A percentile compares a stretch with the other conserved stretches of the same genome.
phyloP scores from a whole-genome alignment of 2,888 invertebrate species.

The Lepidonotus clava region DNA sequence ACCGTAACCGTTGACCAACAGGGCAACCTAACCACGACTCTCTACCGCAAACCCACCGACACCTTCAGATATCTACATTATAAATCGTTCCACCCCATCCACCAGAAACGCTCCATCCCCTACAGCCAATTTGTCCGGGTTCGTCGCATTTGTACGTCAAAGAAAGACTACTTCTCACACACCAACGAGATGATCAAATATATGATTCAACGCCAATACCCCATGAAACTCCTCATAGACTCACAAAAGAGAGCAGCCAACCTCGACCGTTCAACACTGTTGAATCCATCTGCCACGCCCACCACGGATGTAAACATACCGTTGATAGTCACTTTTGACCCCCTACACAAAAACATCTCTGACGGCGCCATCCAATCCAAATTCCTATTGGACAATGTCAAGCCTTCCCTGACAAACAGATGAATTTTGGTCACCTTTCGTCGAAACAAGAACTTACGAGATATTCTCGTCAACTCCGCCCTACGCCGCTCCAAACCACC shows the following conservation, averaged over 20 bases:
- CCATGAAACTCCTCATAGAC: not conserved
- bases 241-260: not conserved
- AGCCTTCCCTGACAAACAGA: too few species aligned
- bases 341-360: not conserved
- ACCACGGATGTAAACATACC: not conserved
- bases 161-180: not conserved
- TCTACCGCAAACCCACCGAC: not conserved
- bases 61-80: not conserved
- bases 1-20: not conserved
- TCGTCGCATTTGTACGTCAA: not conserved
- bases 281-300: not conserved
- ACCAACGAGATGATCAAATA: not conserved
- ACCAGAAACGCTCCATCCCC: not conserved
- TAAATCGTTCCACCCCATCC: not conserved
- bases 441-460: too few species aligned
- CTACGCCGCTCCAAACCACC: too few species aligned
- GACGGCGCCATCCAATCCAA: too few species aligned
- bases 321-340: not conserved
- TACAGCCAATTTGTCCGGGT: not conserved
- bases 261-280: not conserved
- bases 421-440: too few species aligned
- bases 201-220: not conserved
- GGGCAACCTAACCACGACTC: not conserved
- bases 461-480: too few species aligned
- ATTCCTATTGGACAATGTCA: too few species aligned